Conservation (phyloP, 2,113 vertebrate genomes). For the Pagrus major region DNA sequence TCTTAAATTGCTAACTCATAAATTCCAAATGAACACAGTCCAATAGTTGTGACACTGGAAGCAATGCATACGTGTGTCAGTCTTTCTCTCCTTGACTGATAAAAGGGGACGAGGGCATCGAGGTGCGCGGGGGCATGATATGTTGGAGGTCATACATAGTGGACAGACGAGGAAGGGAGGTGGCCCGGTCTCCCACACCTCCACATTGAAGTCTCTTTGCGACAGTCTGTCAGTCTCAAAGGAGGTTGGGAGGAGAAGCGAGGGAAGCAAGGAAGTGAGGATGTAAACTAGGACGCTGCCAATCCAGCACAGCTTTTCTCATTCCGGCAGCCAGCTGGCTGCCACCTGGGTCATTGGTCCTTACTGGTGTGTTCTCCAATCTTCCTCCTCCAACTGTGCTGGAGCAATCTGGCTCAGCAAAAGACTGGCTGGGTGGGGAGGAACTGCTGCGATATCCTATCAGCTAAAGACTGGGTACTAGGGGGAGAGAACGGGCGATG, state of each 20-base stretch:
- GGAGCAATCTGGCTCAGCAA: constrained; percentile 22
- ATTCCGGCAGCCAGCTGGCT: constrained; percentile 20
- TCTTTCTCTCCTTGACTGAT: constrained; percentile 71
- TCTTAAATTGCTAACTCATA: constrained; percentile 72
- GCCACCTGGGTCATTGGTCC: constrained; percentile 35
- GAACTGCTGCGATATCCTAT: constrained; percentile 22
- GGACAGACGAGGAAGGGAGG: constrained; percentile 27
- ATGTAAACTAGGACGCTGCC: constrained; percentile 66
- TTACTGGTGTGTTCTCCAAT: constrained; percentile 12
- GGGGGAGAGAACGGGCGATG: neutral
- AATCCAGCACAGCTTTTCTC: constrained; percentile 49
- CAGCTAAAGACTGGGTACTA: neutral
- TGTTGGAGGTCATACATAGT: constrained; percentile 54
- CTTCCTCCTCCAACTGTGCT: constrained; percentile 15
- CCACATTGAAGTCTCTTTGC: constrained; percentile 49
- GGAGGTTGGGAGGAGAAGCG: constrained; percentile 18
- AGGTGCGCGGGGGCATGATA: constrained; percentile 45
- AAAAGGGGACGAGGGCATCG: constrained; percentile 36
- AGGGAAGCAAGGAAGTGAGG: constrained; percentile 1
- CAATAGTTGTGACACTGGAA: constrained; percentile 69
- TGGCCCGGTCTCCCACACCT: constrained; percentile 31
- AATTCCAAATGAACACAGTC: constrained; percentile 62
- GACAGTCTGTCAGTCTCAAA: constrained; percentile 59
- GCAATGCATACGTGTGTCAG: constrained; percentile 76
- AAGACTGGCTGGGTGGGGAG: constrained; percentile 1